phyloP scores from a whole-genome alignment of 2,888 invertebrate species.

The Diaphora mendica region DNA sequence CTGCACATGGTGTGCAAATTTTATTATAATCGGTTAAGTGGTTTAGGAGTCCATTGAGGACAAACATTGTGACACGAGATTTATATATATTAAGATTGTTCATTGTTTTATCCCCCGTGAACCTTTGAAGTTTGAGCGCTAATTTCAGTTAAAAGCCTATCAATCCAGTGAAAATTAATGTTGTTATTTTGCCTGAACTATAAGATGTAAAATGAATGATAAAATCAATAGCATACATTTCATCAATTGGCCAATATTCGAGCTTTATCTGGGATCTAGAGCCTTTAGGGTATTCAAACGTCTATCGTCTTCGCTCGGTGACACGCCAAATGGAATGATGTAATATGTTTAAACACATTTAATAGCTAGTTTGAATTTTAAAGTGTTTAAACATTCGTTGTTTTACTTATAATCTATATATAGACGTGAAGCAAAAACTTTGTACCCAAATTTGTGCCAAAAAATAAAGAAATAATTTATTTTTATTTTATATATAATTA shows the following conservation, averaged over 20 bases:
- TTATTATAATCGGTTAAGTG: no score
- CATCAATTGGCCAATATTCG: not conserved
- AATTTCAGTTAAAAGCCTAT: not conserved
- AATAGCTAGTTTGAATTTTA: not conserved
- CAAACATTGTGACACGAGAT: no score
- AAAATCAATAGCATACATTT: not conserved
- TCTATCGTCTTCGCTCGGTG: slow-evolving; percentile 12
- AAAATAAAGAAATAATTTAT: no score
- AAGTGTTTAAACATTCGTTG: not conserved
- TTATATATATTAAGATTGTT: no score
- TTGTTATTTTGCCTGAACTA: not conserved
- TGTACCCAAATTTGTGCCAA: no score
- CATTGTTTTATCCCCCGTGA: no score
- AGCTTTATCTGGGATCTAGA: slow-evolving; percentile 8
- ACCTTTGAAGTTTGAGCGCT: not conserved
- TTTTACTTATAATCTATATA: no score
- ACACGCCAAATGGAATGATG: slow-evolving; percentile 22
- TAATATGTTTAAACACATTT: not conserved
- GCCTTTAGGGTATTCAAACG: slow-evolving; percentile 4
- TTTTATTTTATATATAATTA: no score
- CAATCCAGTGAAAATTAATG: not conserved
- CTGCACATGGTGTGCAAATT: no score
- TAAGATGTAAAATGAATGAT: not conserved
- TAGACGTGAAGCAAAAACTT: no score
- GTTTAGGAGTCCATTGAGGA: no score